Evolutionary conservation across 2,888 invertebrate species (phyloP).

Genomic region (Lasioglossum morio): DNA sequence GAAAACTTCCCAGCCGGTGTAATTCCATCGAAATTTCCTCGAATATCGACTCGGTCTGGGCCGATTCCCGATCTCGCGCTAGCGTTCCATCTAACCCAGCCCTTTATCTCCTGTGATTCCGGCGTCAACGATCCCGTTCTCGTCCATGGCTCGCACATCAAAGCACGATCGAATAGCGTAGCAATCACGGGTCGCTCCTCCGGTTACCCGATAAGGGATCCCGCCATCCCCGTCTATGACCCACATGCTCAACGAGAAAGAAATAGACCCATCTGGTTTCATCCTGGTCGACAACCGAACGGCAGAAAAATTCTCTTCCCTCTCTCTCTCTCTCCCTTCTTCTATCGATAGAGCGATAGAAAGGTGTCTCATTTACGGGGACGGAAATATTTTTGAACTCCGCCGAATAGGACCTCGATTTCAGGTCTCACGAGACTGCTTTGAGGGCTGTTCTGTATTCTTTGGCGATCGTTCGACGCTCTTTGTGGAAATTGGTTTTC

Average conservation of each 20-base stretch:
- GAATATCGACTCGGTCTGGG: constrained; percentile 9
- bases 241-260: constrained; percentile 62
- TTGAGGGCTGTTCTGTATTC: background rate
- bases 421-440: background rate
- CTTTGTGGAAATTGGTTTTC: background rate
- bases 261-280: constrained; percentile 53
- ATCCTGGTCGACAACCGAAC: constrained; percentile 11
- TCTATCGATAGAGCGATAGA: background rate
- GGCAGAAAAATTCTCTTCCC: background rate
- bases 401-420: background rate
- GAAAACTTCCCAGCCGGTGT: background rate
- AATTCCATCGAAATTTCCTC: constrained; percentile 27
- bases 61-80: constrained; percentile 1
- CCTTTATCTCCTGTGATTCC: constrained; percentile 11
- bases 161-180: constrained; percentile 44
- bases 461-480: background rate
- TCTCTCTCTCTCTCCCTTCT: background rate
- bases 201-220: constrained; percentile 54
- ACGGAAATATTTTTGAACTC: background rate
- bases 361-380: constrained; percentile 7
- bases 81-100: background rate
- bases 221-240: constrained; percentile 37
- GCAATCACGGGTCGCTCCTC: constrained; percentile 41
- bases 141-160: constrained; percentile 28
- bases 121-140: constrained; percentile 3